Base-by-base conservation (phyloP, 2,113 vertebrate species). In the Pampusana beccarii region DNA sequence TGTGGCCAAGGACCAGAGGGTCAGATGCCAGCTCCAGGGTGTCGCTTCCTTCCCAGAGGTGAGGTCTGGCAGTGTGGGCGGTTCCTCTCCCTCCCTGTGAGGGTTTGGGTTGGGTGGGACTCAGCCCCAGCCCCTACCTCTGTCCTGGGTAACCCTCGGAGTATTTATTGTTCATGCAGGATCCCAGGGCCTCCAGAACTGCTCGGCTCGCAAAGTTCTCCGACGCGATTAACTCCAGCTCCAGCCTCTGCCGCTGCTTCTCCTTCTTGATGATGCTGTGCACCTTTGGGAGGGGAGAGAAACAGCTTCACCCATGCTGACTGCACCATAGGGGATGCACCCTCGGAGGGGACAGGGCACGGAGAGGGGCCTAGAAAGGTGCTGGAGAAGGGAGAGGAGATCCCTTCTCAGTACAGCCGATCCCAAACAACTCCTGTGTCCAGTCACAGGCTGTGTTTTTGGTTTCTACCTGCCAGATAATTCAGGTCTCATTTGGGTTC, bases 161-260 rank as follows among this genome's bases (percentile, higher is more conserved):
- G 96, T 99, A 99, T 94, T 99, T 99, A 97, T 99, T 99, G 97
- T 99, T 99, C 98, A 99, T 94, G 93, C 99, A 99, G 73, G 99
- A 99, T 5, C 99, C 99, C 33, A 99, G 97, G n/a, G 99, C 99
- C 92, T 99, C 99, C 69, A 99, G 97, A 40, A 99, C 99, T 0
- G 99, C 99, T 80, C 99, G 98, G 97, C 99, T 99, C 3, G 99
- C 98, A 33, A 99, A 99, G 96, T 99, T 99, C 97, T 99, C 99
- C 0, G 99, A 99, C 0, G 99, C 99, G 0, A 99, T 99, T 62
- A 99, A 98, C 95, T 99, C 99, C 94, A 99, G 94, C 20, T 99
- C 99, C 4, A 98, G 95, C 13, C 80, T 98, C 98, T 99, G 99
- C 46, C 99, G 97, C 93, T 97, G 98, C 96, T 99, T 99, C 97